A percentile compares a stretch with the other conserved stretches of the same genome.
phyloP scores from a whole-genome alignment of 2,797 vertebrate genomes.

The Labroides dimidiatus region DNA sequence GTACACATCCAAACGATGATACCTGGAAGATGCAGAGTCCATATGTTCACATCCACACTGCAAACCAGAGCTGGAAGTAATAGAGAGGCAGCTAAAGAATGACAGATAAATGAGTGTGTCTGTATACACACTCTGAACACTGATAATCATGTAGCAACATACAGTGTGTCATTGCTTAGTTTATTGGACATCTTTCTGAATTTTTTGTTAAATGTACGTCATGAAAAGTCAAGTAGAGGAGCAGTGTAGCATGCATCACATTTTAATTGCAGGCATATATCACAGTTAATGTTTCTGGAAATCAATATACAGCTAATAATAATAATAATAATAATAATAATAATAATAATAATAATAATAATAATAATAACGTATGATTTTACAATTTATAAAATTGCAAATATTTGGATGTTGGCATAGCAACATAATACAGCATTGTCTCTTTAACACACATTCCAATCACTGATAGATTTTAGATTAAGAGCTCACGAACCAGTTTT shows the following conservation, averaged over 20 bases:
- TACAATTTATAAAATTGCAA: conserved; percentile 76
- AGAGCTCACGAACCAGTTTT: conserved; percentile 59
- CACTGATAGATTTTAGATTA: conserved; percentile 49
- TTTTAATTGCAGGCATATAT: conserved; percentile 82
- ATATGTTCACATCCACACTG: conserved; percentile 46
- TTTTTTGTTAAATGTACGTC: conserved; percentile 77
- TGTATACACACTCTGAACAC: conserved; percentile 42
- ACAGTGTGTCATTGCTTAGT: conserved; percentile 56
- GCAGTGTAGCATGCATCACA: conserved; percentile 82
- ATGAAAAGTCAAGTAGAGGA: conserved; percentile 78
- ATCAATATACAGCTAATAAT: conserved; percentile 74
- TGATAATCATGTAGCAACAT: conserved; percentile 58
- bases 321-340: conserved; percentile 50
- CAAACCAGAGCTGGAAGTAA: conserved; percentile 18
- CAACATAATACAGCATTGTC: conserved; percentile 64
- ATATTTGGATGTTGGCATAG: conserved; percentile 66
- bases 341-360: conserved; percentile 20
- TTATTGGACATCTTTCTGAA: conserved; percentile 73
- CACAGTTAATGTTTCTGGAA: conserved; percentile 77
- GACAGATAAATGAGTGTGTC: conserved; percentile 22
- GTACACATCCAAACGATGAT: conserved; percentile 45
- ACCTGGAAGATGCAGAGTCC: conserved; percentile 54
- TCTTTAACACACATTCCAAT: conserved; percentile 65
- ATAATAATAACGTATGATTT: conserved; percentile 39
- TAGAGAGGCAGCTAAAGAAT: conserved; percentile 33